Percentiles rank a stretch among this genome's conserved stretches.
These are phyloP conservation scores for Plestiodon gilberti DNA, from an alignment of 2,113 vertebrate genomes.

Conservation along the genomic window DNA sequence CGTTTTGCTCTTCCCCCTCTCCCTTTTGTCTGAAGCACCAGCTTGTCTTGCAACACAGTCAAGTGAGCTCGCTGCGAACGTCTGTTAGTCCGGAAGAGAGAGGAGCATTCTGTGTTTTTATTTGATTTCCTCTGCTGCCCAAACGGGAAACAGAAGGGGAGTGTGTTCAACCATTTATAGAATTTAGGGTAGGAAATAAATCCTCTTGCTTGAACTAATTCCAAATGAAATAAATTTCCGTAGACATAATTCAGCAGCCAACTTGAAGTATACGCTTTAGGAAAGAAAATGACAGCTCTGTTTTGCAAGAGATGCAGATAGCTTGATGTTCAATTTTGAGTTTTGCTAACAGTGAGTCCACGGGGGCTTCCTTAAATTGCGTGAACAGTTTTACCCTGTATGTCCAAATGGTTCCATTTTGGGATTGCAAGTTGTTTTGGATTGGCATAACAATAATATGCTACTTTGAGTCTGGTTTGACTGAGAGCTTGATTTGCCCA, in stretches of 20 bases:
- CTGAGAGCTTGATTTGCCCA: too few species aligned
- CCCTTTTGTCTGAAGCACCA: not conserved
- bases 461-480: too few species aligned
- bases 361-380: not conserved
- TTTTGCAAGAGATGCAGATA: not conserved
- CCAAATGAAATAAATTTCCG: not conserved
- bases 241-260: not conserved
- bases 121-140: constrained; percentile 30
- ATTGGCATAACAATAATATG: too few species aligned
- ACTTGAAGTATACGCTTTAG: not conserved
- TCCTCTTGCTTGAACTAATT: constrained; percentile 4
- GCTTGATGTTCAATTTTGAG: not conserved
- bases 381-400: not conserved
- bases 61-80: constrained; percentile 42
- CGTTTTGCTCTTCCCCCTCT: too few species aligned
- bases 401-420: not conserved
- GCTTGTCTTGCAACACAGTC: fast-evolving
- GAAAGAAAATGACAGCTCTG: not conserved
- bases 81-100: constrained; percentile 24
- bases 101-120: constrained; percentile 20
- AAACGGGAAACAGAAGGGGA: not conserved
- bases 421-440: not conserved
- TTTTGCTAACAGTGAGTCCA: not conserved
- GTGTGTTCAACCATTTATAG: not conserved
- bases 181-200: not conserved